These are phyloP conservation scores for Phaethon lepturus DNA, from an alignment of 2,113 vertebrate species.

Conservation along the genomic window DNA sequence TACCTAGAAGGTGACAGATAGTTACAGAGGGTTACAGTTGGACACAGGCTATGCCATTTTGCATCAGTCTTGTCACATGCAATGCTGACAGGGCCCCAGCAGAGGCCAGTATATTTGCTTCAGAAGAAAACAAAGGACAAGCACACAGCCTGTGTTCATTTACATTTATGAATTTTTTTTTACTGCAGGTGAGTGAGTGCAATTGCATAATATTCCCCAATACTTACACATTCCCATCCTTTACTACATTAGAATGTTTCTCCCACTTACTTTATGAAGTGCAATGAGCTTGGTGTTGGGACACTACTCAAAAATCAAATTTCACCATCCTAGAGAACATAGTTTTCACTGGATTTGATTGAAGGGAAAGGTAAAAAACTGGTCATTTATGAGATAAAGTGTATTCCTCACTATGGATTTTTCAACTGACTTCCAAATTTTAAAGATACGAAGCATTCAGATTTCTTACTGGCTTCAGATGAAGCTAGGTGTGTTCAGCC, in stretches of 20 bases:
- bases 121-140: neutral
- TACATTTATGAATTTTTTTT: neutral
- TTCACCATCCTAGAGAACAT: neutral
- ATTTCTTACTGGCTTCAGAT: neutral
- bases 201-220: neutral
- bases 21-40: slow-evolving; percentile 30
- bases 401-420: neutral
- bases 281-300: neutral
- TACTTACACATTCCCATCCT: neutral
- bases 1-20: slow-evolving; percentile 72
- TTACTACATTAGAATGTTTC: neutral
- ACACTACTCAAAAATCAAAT: neutral
- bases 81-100: neutral
- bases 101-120: slow-evolving; percentile 35
- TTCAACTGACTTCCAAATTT: neutral
- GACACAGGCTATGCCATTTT: neutral
- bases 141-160: fast-evolving
- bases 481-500: neutral
- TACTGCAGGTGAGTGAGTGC: neutral
- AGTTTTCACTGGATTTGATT: neutral
- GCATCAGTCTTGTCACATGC: neutral
- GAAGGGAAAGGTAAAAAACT: neutral
- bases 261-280: neutral
- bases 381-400: neutral
- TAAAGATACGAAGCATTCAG: neutral